Conservation (phyloP, 2,888 invertebrate genomes). For the Tryphoninae sp. region DNA sequence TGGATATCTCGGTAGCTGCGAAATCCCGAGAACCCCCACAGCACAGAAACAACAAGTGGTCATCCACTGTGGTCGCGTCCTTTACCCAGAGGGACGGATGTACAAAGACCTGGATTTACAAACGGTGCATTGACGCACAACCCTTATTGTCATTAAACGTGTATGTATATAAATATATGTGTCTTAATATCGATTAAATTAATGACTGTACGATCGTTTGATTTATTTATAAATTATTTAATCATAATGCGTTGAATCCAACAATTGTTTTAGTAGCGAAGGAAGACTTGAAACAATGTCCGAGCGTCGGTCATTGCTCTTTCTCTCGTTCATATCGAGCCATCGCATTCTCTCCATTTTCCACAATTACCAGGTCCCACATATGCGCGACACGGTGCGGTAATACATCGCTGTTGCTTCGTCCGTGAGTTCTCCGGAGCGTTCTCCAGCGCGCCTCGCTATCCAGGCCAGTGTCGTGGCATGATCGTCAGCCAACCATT, state of each 20-base stretch:
- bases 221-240: too few relatives aligned
- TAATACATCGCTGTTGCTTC: slow-evolving; percentile 42
- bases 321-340: background rate
- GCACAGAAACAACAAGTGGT: slow-evolving; percentile 58
- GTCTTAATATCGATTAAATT: too few relatives aligned
- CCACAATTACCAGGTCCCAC: slow-evolving; percentile 50
- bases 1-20: slow-evolving; percentile 16
- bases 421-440: slow-evolving; percentile 17
- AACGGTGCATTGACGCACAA: background rate
- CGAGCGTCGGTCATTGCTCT: background rate
- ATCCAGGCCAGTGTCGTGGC: slow-evolving; percentile 56
- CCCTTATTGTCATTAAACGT: background rate
- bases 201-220: too few relatives aligned
- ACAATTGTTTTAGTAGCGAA: too few relatives aligned
- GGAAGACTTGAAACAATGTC: background rate
- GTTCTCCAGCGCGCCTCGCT: slow-evolving; percentile 22
- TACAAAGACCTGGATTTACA: background rate
- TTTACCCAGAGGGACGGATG: background rate
- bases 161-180: background rate
- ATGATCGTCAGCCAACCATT: slow-evolving; percentile 63
- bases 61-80: slow-evolving; percentile 20
- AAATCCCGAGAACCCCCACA: slow-evolving; percentile 31
- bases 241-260: too few relatives aligned
- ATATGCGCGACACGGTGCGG: slow-evolving; percentile 20
- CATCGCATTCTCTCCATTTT: slow-evolving; percentile 51